A percentile compares a stretch with the other conserved stretches of the same genome.
phyloP scores from a whole-genome alignment of 2,113 vertebrate species.

The Malurus elegans region DNA sequence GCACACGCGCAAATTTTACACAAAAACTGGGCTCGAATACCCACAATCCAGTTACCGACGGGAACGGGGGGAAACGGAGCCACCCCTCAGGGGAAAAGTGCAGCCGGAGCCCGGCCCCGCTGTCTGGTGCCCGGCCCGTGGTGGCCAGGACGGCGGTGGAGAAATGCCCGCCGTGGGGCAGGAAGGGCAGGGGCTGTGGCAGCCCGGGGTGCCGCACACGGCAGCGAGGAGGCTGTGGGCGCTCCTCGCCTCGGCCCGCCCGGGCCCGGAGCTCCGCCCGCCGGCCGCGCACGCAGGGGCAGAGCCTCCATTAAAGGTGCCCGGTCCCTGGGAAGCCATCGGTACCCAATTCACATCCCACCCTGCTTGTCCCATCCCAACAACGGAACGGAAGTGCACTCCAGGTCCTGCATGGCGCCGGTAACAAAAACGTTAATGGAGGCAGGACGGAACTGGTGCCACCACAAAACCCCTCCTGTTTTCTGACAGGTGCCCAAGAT shows the following conservation, averaged over 20 bases:
- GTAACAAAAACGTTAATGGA: fast-evolving
- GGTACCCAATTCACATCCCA: fast-evolving
- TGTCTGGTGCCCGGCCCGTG: neutral
- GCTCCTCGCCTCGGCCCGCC: constrained; percentile 2
- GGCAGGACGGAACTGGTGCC: neutral
- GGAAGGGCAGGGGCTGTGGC: neutral
- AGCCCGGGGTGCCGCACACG: neutral
- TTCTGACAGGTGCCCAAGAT: neutral
- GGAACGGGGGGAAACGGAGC: neutral
- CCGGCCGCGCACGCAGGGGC: neutral
- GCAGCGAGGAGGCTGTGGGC: neutral
- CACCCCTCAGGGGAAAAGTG: neutral
- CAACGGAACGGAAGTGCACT: fast-evolving
- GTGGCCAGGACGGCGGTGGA: neutral
- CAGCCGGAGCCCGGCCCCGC: neutral
- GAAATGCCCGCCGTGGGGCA: fast-evolving
- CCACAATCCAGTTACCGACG: neutral
- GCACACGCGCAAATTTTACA: fast-evolving
- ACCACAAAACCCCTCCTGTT: fast-evolving
- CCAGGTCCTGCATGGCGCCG: fast-evolving
- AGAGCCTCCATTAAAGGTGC: fast-evolving
- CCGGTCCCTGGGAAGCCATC: fast-evolving
- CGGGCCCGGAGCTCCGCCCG: neutral
- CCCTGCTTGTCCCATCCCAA: fast-evolving
- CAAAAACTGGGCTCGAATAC: fast-evolving